Base-by-base conservation (phyloP, 2,888 invertebrate species). In the Tetramorium bicarinatum region DNA sequence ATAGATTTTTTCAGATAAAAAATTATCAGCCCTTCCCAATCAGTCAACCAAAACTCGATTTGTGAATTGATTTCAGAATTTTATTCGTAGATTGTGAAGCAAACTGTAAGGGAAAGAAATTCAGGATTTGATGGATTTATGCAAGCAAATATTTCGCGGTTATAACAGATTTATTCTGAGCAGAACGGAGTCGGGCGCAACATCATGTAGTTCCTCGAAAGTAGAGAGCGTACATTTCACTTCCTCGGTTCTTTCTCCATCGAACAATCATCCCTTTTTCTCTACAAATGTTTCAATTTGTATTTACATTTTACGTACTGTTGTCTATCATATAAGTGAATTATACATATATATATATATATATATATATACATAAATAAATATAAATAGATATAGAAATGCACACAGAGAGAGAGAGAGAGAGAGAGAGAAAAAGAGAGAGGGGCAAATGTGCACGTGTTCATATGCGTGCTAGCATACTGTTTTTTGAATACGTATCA, bases 271-370 rank as follows among this genome's bases (percentile, higher is more conserved):
- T 64, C 41, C 76, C 21, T 11, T 38, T 81, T 80, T 86, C 66
- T 47, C 71, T 44, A 66, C 47, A 52, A 84, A 86, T 66, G 74
- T 86, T 86, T 90, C 86, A 74, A 89, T 89, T 89, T 89, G 72
- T 88, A 88, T 89, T 84, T 82, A 87, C 88, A 88, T 90, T 91
- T 92, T 91, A 89, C 86, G 87, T 89, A 89, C 82, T 83, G 81
- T 90, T 91, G 90, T 91, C 84, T 92, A 91, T 79, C 86, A 76
- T 87, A 89, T 87, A 79, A 85, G 83, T 91, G 88, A 84, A 86
- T 79, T 66, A 21, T 47, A 59, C 25, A 56, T 83, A 75, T 82
- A 82, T 9, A 84, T 62, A 79, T 64, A 76, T 29, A 72, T 72
- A 29, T 66, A 21, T 47, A 59, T 21, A 56, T 83, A 76, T 85